phyloP scores from a whole-genome alignment of 2,888 invertebrate species.

The Microdon myrmicae region DNA sequence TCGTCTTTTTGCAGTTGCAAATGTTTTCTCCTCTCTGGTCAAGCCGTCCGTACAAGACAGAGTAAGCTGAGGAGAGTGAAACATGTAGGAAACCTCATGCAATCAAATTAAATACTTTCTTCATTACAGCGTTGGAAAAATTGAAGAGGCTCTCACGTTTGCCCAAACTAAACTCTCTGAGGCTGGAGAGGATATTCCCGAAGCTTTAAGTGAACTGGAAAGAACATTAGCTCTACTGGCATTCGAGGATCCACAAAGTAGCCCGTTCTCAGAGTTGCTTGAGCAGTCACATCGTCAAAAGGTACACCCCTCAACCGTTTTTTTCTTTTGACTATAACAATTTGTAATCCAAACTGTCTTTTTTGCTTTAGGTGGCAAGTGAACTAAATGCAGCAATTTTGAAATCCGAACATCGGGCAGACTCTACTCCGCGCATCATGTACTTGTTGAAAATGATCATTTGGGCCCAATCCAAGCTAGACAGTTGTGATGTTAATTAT shows the following conservation, averaged over 20 bases:
- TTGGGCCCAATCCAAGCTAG: conserved; percentile 96
- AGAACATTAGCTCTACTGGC: conserved; percentile 93
- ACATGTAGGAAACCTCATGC: neutral
- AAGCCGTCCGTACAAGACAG: too few species aligned
- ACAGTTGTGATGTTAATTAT: conserved; percentile 93
- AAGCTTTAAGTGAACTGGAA: conserved; percentile 82
- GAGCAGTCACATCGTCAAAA: conserved; percentile 94
- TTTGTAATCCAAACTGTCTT: conserved; percentile 38
- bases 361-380: conserved; percentile 85
- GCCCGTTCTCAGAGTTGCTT: conserved; percentile 94
- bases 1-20: neutral
- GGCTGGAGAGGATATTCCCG: conserved; percentile 81
- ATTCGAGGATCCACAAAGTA: conserved; percentile 94
- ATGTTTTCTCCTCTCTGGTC: too few species aligned
- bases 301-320: conserved; percentile 66
- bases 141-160: conserved; percentile 86
- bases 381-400: conserved; percentile 98
- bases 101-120: neutral
- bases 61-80: too few species aligned
- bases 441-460: conserved; percentile 90
- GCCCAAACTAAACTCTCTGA: conserved; percentile 89
- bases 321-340: conserved; percentile 6
- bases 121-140: conserved; percentile 73
- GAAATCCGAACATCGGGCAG: conserved; percentile 90
- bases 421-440: conserved; percentile 90